Evolutionary conservation across 2,797 vertebrate species (phyloP).

Genomic region (Chaetodon trifasciatus): DNA sequence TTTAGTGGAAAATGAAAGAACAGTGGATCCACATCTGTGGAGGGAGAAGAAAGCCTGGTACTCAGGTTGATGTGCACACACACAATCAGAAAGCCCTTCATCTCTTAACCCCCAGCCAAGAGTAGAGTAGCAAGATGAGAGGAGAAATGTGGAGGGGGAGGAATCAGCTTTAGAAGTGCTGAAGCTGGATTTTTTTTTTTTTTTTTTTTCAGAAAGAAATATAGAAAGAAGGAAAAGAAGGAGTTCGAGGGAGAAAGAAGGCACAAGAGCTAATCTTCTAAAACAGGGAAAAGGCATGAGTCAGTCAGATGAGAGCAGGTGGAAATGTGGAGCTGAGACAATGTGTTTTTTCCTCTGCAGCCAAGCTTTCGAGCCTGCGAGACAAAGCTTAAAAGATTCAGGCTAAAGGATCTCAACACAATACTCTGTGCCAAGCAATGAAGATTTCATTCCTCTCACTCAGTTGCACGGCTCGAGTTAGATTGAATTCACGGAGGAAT

Average conservation of each 20-base stretch:
- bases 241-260: constrained; percentile 31
- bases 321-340: constrained; percentile 60
- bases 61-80: constrained; percentile 68
- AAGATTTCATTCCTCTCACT: constrained; percentile 47
- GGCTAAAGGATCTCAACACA: constrained; percentile 50
- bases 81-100: constrained; percentile 71
- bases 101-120: constrained; percentile 70
- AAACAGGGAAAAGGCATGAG: constrained; percentile 64
- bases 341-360: constrained; percentile 37
- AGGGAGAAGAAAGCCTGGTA: constrained; percentile 48
- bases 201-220: constrained; percentile 30
- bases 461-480: constrained; percentile 35
- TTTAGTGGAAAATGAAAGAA: constrained; percentile 33
- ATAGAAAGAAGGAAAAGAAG: constrained; percentile 44
- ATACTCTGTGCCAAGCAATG: constrained; percentile 24
- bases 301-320: constrained; percentile 62
- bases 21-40: constrained; percentile 32
- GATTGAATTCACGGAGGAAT: constrained; percentile 58
- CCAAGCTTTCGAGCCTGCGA: constrained; percentile 49
- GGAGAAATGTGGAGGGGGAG: constrained; percentile 36
- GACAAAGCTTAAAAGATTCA: constrained; percentile 62
- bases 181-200: constrained; percentile 62
- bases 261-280: constrained; percentile 64
- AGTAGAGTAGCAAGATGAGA: constrained; percentile 61
- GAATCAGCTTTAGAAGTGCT: constrained; percentile 72